Evolutionary conservation across 2,797 vertebrate species (phyloP).

Genomic region (Urophycis tenuis): DNA sequence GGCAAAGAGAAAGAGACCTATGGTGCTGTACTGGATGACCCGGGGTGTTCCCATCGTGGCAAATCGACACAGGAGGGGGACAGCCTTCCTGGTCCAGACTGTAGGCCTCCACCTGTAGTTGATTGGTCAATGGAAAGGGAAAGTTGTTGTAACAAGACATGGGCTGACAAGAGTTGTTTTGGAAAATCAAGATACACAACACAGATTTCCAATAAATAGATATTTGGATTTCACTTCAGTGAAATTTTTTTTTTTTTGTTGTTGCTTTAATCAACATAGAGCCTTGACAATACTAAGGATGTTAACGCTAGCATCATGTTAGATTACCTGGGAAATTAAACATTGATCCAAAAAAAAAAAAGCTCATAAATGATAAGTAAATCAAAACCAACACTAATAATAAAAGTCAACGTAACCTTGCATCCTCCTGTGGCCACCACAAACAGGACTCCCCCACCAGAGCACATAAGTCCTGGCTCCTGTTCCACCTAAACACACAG

Average conservation of each 20-base stretch:
- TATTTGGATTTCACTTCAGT: background rate
- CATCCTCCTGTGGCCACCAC: constrained; percentile 82
- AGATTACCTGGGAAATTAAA: background rate
- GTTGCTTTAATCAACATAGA: background rate
- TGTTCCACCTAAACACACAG: constrained; percentile 62
- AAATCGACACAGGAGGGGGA: constrained; percentile 79
- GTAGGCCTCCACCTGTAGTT: constrained; percentile 76
- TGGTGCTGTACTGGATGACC: constrained; percentile 76
- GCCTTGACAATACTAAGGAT: too few species aligned
- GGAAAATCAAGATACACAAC: too few species aligned
- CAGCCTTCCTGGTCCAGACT: constrained; percentile 70
- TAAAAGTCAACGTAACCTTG: constrained; percentile 55
- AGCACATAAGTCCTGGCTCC: constrained; percentile 83
- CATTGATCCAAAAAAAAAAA: background rate
- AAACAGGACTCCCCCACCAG: constrained; percentile 79
- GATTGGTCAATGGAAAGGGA: constrained; percentile 16
- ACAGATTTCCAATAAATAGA: background rate
- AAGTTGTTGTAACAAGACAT: too few species aligned
- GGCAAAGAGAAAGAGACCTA: constrained; percentile 38
- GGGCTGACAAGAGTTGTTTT: too few species aligned
- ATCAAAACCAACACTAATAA: background rate
- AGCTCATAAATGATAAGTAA: background rate
- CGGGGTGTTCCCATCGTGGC: constrained; percentile 80
- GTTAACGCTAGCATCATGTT: background rate
- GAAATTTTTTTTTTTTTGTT: too few species aligned